A percentile compares a stretch with the other conserved stretches of the same genome.
Evolutionary conservation across 2,113 vertebrate genomes (phyloP).

Genomic region (Urocolius indicus): DNA sequence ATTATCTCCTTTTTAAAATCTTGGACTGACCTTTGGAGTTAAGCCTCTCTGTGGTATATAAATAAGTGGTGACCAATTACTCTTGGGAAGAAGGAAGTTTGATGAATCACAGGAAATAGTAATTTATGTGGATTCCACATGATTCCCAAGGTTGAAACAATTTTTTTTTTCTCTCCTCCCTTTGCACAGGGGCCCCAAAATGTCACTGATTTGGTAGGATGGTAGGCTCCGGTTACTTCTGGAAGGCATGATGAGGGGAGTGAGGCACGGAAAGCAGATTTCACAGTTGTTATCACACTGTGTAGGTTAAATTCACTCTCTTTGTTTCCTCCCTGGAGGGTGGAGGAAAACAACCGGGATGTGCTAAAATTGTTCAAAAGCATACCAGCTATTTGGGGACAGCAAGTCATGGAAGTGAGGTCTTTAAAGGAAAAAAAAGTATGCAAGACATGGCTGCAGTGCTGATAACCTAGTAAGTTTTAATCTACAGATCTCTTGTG

Average conservation of each 20-base stretch:
- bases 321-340: constrained; percentile 23
- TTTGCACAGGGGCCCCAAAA: constrained; percentile 17
- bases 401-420: not conserved
- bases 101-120: constrained; percentile 80
- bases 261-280: constrained; percentile 4
- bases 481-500: not conserved
- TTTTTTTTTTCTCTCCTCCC: not conserved
- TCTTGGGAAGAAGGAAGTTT: constrained; percentile 77
- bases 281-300: not conserved
- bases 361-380: constrained; percentile 19
- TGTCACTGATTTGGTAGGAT: constrained; percentile 35
- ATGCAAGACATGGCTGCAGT: not conserved
- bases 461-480: not conserved
- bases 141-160: constrained; percentile 68
- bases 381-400: not conserved
- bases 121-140: constrained; percentile 76
- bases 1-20: constrained; percentile 24
- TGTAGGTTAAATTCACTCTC: constrained; percentile 13
- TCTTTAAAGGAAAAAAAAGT: not conserved
- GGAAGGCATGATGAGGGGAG: not conserved
- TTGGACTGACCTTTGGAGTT: constrained; percentile 52
- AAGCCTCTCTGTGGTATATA: constrained; percentile 50
- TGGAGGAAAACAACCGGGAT: not conserved
- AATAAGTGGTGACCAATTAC: constrained; percentile 66
- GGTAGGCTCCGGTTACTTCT: constrained; percentile 55